Conservation (phyloP, 2,888 invertebrate species). For the Serripes groenlandicus region DNA sequence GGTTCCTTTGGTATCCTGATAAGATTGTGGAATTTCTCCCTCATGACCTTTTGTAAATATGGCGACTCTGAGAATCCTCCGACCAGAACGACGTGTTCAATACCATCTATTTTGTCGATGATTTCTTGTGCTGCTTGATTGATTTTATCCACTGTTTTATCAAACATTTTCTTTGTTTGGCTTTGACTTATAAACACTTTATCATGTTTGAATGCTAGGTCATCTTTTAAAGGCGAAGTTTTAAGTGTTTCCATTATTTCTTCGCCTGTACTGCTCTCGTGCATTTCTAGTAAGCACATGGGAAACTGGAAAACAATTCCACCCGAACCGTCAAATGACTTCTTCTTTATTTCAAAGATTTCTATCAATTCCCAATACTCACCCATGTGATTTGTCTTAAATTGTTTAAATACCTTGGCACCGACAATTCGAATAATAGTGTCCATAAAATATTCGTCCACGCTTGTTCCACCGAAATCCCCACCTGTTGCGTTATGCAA, state of each 20-base stretch:
- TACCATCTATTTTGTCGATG: neutral
- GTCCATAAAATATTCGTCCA: constrained; percentile 43
- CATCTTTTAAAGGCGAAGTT: constrained; percentile 12
- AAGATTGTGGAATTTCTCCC: constrained; percentile 14
- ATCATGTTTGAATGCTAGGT: constrained; percentile 34
- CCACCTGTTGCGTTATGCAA: constrained; percentile 53
- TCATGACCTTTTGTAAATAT: constrained; percentile 29
- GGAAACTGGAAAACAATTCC: constrained; percentile 45
- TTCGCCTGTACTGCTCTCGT: neutral
- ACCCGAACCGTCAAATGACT: constrained; percentile 34
- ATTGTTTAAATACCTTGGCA: constrained; percentile 16
- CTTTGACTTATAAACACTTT: constrained; percentile 31
- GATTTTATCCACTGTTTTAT: constrained; percentile 29
- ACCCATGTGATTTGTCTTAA: constrained; percentile 23
- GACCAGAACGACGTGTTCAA: constrained; percentile 37
- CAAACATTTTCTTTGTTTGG: constrained; percentile 33
- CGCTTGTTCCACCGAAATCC: constrained; percentile 54
- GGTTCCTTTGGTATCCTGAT: constrained; percentile 50
- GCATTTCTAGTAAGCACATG: constrained; percentile 21
- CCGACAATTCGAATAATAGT: constrained; percentile 32
- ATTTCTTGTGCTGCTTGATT: neutral
- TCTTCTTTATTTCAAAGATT: constrained; percentile 54
- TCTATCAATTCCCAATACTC: constrained; percentile 54
- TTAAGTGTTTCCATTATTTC: constrained; percentile 13
- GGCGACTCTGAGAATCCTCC: constrained; percentile 48